phyloP scores from a whole-genome alignment of 2,113 vertebrate genomes.

The Sclerurus mexicanus region DNA sequence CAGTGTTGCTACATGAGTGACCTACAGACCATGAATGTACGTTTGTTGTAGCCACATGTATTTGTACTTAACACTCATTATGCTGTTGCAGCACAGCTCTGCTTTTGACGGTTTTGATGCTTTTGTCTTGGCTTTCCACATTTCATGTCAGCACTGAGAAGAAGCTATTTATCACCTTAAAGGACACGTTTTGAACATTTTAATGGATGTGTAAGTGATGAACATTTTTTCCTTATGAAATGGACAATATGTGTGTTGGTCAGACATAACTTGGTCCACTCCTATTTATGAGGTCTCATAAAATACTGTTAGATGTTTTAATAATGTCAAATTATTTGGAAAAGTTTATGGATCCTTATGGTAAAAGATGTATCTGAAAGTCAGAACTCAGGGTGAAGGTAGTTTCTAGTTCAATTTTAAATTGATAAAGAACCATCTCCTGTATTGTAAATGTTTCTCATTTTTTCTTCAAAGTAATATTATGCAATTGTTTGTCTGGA shows the following conservation, averaged over 20 bases:
- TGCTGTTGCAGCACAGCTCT: not conserved
- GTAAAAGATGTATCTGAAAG: not conserved
- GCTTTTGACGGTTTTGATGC: rapidly evolving
- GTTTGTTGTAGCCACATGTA: not conserved
- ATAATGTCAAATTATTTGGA: not conserved
- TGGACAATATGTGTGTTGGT: not conserved
- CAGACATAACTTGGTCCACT: not conserved
- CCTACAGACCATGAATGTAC: not conserved
- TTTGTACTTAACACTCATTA: not conserved
- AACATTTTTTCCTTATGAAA: not conserved
- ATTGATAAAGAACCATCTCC: not conserved
- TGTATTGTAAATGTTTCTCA: not conserved
- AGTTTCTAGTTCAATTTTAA: not conserved
- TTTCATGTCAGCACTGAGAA: not conserved
- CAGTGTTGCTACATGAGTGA: not conserved
- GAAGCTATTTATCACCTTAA: not conserved
- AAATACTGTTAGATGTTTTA: not conserved
- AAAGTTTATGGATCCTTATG: not conserved
- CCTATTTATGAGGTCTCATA: not conserved
- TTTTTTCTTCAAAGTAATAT: not conserved
- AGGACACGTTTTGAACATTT: not conserved
- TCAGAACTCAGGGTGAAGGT: not conserved
- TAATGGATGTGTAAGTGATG: not conserved
- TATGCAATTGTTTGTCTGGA: not conserved
- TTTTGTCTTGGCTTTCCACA: not conserved